phyloP scores from a whole-genome alignment of 2,888 invertebrate species.

The Eucera pruinosa region DNA sequence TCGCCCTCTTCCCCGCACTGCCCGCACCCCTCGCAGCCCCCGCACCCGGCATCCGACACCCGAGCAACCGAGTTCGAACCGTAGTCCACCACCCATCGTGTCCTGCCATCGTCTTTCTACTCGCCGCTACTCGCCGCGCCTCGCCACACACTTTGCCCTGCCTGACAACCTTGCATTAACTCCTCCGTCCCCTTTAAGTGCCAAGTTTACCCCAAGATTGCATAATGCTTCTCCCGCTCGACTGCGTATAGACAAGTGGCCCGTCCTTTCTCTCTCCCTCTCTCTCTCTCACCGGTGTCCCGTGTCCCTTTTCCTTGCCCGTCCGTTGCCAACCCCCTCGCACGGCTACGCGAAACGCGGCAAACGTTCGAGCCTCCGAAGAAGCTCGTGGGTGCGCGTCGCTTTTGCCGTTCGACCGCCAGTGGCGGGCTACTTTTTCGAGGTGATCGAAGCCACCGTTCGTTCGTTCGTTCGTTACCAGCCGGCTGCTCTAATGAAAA shows the following conservation, averaged over 20 bases:
- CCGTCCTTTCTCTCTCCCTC: neutral
- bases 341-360: too few relatives aligned
- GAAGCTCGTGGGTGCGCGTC: too few relatives aligned
- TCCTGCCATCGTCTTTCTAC: constrained; percentile 59
- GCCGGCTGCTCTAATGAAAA: constrained; percentile 81
- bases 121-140: constrained; percentile 19
- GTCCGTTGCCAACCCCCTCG: too few relatives aligned
- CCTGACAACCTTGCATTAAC: constrained; percentile 80
- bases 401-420: neutral
- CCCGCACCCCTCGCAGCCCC: too few relatives aligned
- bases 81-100: constrained; percentile 66
- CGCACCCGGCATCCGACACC: constrained; percentile 47
- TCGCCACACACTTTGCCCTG: constrained; percentile 56
- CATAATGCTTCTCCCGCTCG: constrained; percentile 74
- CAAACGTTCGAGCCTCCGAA: too few relatives aligned
- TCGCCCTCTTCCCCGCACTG: too few relatives aligned
- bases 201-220: constrained; percentile 82
- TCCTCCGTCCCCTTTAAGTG: constrained; percentile 81
- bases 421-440: constrained; percentile 57
- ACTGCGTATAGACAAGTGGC: constrained; percentile 60
- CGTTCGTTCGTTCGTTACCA: constrained; percentile 70
- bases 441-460: constrained; percentile 79
- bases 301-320: too few relatives aligned
- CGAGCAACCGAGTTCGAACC: constrained; percentile 63
- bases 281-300: neutral